Conservation (phyloP, 1,140 invertebrate genomes). For the Nixonia krombeini region DNA sequence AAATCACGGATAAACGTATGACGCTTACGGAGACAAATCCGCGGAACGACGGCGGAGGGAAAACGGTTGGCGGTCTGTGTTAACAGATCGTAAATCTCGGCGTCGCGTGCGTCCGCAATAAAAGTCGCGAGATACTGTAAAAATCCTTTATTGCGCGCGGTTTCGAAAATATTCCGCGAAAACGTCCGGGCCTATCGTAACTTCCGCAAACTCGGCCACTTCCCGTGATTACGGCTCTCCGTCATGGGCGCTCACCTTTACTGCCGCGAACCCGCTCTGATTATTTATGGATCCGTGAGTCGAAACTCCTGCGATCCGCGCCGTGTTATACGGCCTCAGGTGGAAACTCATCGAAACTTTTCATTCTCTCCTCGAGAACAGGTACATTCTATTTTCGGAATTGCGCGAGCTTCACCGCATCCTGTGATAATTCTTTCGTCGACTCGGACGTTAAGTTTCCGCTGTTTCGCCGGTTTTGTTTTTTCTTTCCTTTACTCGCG, state of each 20-base stretch:
- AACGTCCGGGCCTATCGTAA: constrained; percentile 16
- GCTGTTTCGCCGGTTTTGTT: neutral
- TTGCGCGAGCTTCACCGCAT: constrained; percentile 19
- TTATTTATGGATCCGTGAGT: constrained; percentile 58
- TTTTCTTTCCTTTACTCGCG: constrained; percentile 4
- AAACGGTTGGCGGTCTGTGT: too few relatives aligned
- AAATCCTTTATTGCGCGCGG: too few relatives aligned
- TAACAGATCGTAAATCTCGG: too few relatives aligned
- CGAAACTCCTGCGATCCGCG: constrained; percentile 32
- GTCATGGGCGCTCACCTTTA: constrained; percentile 48
- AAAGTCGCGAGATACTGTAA: neutral
- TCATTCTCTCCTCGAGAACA: constrained; percentile 40
- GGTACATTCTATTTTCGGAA: constrained; percentile 50
- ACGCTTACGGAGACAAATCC: neutral
- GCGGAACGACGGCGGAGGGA: too few relatives aligned
- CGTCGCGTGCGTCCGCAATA: too few relatives aligned
- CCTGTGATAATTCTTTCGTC: constrained; percentile 30
- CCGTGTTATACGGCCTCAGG: constrained; percentile 50
- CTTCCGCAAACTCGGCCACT: constrained; percentile 56
- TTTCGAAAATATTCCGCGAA: constrained; percentile 22
- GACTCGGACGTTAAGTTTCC: constrained; percentile 13
- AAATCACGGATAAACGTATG: neutral
- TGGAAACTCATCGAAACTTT: constrained; percentile 57
- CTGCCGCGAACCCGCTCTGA: constrained; percentile 41
- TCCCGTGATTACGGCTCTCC: constrained; percentile 56